Percentiles rank a stretch among this genome's conserved stretches.
Conservation (phyloP, 30 jellyfish, hydroid and myxozoan genomes). For the Pseudorhiza aurosa region DNA sequence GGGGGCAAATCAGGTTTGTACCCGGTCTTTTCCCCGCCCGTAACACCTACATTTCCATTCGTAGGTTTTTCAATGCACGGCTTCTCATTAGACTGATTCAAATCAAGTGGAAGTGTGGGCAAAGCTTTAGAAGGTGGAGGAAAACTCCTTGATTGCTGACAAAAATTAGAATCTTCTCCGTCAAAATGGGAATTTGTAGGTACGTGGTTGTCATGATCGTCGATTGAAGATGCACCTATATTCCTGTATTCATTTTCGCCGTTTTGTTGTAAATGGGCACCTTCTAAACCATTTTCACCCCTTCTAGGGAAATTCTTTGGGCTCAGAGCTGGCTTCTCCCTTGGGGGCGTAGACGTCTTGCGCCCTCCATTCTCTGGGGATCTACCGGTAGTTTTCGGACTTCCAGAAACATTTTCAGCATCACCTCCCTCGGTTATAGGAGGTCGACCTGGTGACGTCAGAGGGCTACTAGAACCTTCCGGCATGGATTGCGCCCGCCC, state of each 20-base stretch:
- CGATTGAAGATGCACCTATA: no score
- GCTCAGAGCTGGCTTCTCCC: constrained; percentile 19
- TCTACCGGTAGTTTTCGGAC: neutral
- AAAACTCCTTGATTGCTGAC: neutral
- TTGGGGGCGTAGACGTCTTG: neutral
- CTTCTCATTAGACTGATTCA: no score
- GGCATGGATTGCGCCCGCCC: neutral
- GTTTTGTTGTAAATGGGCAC: no score
- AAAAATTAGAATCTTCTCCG: no score
- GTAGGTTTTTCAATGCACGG: no score
- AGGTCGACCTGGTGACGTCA: no score
- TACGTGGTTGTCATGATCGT: no score
- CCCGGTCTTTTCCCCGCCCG: neutral
- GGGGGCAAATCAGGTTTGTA: constrained; percentile 4
- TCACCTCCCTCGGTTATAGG: neutral
- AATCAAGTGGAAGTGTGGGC: neutral
- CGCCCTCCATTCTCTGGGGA: no score
- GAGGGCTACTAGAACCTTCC: neutral
- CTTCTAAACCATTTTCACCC: no score
- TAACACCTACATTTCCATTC: neutral
- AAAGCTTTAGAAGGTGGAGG: neutral
- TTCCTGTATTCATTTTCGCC: no score
- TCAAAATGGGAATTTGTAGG: no score
- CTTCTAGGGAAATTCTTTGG: neutral
- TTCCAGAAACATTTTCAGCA: neutral